phyloP scores from a whole-genome alignment of 2,888 invertebrate species.

The Drosophila monieri region DNA sequence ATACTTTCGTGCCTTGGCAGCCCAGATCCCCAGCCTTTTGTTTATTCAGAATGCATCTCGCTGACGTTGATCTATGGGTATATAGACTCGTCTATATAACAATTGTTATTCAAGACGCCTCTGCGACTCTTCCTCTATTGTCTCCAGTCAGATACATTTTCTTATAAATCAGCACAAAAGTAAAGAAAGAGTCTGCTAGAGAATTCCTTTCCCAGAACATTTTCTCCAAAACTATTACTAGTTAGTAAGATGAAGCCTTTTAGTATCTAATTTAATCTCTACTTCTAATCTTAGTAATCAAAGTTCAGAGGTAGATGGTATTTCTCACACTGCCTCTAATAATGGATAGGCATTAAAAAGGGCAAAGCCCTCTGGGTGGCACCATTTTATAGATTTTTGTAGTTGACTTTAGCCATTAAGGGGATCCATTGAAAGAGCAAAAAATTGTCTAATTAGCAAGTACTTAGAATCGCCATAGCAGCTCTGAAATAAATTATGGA shows the following conservation, averaged over 20 bases:
- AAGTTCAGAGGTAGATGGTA: too few relatives aligned
- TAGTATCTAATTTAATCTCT: not conserved
- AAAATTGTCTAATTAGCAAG: constrained; percentile 38
- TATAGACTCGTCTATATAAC: constrained; percentile 4
- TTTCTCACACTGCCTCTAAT: too few relatives aligned
- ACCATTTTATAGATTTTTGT: not conserved
- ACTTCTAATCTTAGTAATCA: too few relatives aligned
- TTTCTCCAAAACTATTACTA: not conserved
- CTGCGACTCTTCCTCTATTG: constrained; percentile 43
- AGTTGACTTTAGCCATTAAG: constrained; percentile 23
- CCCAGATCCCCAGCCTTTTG: constrained; percentile 55
- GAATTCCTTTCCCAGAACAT: not conserved
- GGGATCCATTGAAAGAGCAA: constrained; percentile 42
- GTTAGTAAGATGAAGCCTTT: not conserved
- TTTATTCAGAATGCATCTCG: constrained; percentile 64
- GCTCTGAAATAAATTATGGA: constrained; percentile 35
- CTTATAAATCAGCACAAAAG: constrained; percentile 1
- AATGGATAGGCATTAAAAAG: not conserved
- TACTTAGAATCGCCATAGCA: constrained; percentile 40
- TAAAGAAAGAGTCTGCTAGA: not conserved
- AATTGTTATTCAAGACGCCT: constrained; percentile 71
- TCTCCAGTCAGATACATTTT: constrained; percentile 2
- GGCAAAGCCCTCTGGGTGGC: not conserved
- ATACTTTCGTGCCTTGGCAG: constrained; percentile 35
- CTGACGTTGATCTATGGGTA: constrained; percentile 47